These are phyloP conservation scores for Embidobia sp. DNA, from an alignment of 2,888 invertebrate genomes.

Conservation along the genomic window DNA sequence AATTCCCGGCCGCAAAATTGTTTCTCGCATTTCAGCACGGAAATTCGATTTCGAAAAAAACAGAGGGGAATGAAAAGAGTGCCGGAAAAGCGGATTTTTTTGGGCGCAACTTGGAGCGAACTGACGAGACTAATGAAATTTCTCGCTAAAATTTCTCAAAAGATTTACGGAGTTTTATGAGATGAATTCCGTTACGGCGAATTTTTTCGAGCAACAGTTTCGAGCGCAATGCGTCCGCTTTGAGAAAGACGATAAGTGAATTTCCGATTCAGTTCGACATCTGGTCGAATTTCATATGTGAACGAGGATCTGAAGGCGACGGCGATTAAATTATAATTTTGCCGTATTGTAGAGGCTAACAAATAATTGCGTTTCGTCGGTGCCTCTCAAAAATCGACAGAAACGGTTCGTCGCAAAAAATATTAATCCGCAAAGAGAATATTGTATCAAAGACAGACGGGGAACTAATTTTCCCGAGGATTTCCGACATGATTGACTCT, in stretches of 20 bases:
- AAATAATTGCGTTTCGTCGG: slow-evolving; percentile 14
- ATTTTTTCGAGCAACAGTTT: not conserved
- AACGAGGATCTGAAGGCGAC: no score
- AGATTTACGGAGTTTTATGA: no score
- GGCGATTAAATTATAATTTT: no score
- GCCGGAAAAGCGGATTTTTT: no score
- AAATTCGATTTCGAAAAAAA: slow-evolving; percentile 7
- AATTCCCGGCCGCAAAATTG: slow-evolving; percentile 19
- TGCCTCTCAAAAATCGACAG: slow-evolving; percentile 5
- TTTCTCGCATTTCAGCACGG: slow-evolving; percentile 7
- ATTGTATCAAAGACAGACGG: slow-evolving; percentile 40
- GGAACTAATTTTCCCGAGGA: slow-evolving; percentile 58
- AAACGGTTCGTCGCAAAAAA: slow-evolving; percentile 17
- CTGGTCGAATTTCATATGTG: no score
- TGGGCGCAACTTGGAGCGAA: no score
- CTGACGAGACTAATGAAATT: no score
- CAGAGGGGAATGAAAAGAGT: no score
- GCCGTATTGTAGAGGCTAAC: no score
- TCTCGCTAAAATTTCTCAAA: no score
- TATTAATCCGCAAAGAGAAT: slow-evolving; percentile 46
- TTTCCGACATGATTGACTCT: slow-evolving; percentile 59
- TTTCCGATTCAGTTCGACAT: slow-evolving; percentile 17
- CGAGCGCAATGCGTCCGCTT: not conserved
- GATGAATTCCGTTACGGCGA: not conserved
- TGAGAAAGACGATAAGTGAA: slow-evolving; percentile 8